These are phyloP conservation scores for Propithecus coquereli DNA, from an alignment of 2,113 vertebrate genomes.

Conservation along the genomic window DNA sequence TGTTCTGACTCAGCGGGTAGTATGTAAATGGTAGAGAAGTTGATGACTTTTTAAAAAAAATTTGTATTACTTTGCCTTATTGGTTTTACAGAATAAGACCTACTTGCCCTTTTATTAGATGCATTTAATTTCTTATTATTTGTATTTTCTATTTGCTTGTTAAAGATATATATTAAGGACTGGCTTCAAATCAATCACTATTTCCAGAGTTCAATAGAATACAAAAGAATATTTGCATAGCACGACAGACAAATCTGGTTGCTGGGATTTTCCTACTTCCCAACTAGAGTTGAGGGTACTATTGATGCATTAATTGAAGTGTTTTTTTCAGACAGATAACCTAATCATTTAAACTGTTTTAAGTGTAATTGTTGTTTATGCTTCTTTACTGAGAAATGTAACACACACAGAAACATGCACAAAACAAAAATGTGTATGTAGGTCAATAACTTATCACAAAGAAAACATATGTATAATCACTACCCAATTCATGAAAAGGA, in stretches of 20 bases:
- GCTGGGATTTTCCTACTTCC: not conserved
- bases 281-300: not conserved
- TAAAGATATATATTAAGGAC: not conserved
- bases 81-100: not conserved
- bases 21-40: not conserved
- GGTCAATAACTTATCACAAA: not conserved
- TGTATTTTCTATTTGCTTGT: slow-evolving; percentile 2
- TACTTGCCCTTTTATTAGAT: not conserved
- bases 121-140: not conserved
- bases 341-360: not conserved
- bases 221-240: not conserved
- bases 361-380: not conserved
- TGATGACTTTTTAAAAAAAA: not conserved
- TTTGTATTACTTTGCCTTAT: not conserved
- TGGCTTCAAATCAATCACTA: not conserved
- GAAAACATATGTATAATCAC: not conserved
- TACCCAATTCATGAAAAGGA: not conserved
- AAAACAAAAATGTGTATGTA: not conserved
- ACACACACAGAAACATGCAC: not conserved
- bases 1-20: not conserved
- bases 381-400: not conserved
- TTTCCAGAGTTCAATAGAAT: not conserved
- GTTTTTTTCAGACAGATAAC: not conserved
- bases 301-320: not conserved
- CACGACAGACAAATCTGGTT: not conserved